Percentiles rank a stretch among this genome's conserved stretches.
Conservation (phyloP, 92 coral and sea anemone species). For the Heliopora coerulea region DNA sequence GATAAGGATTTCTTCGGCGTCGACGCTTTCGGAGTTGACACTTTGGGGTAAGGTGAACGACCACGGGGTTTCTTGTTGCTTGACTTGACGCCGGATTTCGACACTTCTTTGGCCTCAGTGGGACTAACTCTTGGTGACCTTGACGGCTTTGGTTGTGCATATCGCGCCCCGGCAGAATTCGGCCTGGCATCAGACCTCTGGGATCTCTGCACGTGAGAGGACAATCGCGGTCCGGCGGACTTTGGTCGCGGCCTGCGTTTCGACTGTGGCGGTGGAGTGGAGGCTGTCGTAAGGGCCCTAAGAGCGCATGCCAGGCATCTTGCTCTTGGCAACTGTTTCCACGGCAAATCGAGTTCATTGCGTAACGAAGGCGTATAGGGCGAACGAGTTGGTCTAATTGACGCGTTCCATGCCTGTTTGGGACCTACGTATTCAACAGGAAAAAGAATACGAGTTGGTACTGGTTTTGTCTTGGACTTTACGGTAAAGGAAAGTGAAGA, state of each 20-base stretch:
- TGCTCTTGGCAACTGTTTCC: conserved; percentile 39
- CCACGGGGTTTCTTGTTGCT: conserved; percentile 35
- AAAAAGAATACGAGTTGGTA: conserved; percentile 20
- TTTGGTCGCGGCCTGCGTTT: conserved; percentile 60
- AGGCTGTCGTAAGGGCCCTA: conserved; percentile 36
- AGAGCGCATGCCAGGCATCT: conserved; percentile 45
- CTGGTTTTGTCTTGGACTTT: background rate
- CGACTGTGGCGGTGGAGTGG: conserved; percentile 56
- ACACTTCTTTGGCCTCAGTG: background rate
- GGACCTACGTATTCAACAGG: conserved; percentile 45
- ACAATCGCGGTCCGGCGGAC: conserved; percentile 58
- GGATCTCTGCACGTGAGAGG: conserved; percentile 11
- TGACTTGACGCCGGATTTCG: background rate
- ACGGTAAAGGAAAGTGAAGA: background rate
- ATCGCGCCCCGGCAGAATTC: conserved; percentile 8
- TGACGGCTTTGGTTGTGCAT: conserved; percentile 19
- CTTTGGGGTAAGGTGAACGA: conserved; percentile 20
- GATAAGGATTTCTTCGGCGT: conserved; percentile 25
- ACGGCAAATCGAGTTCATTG: conserved; percentile 30
- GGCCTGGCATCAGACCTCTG: conserved; percentile 28
- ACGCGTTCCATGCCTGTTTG: conserved; percentile 34
- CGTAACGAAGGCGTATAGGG: conserved; percentile 40
- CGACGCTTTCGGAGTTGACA: conserved; percentile 28
- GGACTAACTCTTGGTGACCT: conserved; percentile 27
- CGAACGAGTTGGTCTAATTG: conserved; percentile 34